A percentile compares a stretch with the other conserved stretches of the same genome.
These are phyloP conservation scores for Platysteira castanea DNA, from an alignment of 2,113 vertebrate species.

Conservation along the genomic window DNA sequence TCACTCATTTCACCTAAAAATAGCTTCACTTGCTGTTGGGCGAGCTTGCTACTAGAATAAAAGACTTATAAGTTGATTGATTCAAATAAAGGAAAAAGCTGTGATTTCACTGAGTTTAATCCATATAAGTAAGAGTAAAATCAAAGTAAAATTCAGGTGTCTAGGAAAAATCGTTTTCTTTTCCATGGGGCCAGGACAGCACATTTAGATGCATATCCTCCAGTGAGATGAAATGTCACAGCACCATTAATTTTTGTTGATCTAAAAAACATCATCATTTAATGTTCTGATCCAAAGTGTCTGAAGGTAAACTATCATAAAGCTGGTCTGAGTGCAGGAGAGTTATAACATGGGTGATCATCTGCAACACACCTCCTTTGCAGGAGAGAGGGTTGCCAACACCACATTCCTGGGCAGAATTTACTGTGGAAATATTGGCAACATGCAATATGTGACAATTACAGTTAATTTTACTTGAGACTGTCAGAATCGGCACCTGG, in stretches of 20 bases:
- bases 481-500: not conserved
- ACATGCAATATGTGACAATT: slow-evolving; percentile 5
- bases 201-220: not conserved
- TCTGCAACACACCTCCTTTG: not conserved
- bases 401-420: not conserved
- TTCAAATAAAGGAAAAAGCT: not conserved
- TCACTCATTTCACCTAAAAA: not conserved
- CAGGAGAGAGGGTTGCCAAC: not conserved
- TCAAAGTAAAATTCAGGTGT: not conserved
- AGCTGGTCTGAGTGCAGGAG: not conserved
- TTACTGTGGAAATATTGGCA: not conserved
- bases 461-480: slow-evolving; percentile 32
- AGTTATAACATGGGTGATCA: not conserved
- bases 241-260: not conserved
- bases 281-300: not conserved
- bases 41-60: not conserved
- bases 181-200: not conserved
- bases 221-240: not conserved
- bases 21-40: not conserved
- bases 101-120: not conserved
- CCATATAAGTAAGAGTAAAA: not conserved
- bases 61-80: not conserved
- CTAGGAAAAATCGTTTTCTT: not conserved
- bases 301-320: not conserved
- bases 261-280: not conserved